Conservation (phyloP, 2,113 vertebrate genomes). For the Podilymbus podiceps region DNA sequence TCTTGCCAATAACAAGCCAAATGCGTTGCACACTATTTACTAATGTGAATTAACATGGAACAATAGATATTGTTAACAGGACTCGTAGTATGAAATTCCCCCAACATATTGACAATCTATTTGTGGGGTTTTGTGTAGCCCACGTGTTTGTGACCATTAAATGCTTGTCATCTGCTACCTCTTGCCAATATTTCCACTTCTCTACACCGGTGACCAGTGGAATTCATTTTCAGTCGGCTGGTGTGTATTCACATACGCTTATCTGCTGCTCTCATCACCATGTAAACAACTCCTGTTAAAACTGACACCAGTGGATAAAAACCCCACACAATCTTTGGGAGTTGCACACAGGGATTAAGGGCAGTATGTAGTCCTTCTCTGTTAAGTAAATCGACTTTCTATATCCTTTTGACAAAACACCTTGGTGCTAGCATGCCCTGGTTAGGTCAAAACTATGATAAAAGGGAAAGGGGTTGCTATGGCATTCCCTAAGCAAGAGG, state of each 20-base stretch:
- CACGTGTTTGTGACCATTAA: background rate
- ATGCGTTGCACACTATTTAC: constrained; percentile 39
- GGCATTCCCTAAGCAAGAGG: constrained; percentile 28
- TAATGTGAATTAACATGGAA: constrained; percentile 52
- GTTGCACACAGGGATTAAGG: background rate
- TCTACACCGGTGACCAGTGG: constrained; percentile 35
- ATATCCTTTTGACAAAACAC: constrained; percentile 50
- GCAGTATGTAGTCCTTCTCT: background rate
- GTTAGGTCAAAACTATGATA: constrained; percentile 37
- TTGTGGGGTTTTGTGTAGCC: background rate
- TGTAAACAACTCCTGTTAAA: constrained; percentile 12
- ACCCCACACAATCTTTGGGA: background rate
- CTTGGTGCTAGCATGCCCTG: constrained; percentile 83
- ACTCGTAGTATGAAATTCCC: constrained; percentile 12
- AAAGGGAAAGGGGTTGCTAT: constrained; percentile 44
- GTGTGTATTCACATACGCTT: background rate
- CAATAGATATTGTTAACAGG: constrained; percentile 12
- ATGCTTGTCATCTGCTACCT: constrained; percentile 66
- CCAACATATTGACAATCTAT: background rate
- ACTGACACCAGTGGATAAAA: background rate
- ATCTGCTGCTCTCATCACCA: constrained; percentile 23
- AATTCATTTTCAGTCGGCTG: constrained; percentile 48
- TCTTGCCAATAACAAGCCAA: constrained; percentile 50
- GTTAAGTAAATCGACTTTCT: constrained; percentile 32
- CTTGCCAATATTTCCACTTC: constrained; percentile 60